phyloP scores from a whole-genome alignment of 2,113 vertebrate species.

The Hyaena hyaena region DNA sequence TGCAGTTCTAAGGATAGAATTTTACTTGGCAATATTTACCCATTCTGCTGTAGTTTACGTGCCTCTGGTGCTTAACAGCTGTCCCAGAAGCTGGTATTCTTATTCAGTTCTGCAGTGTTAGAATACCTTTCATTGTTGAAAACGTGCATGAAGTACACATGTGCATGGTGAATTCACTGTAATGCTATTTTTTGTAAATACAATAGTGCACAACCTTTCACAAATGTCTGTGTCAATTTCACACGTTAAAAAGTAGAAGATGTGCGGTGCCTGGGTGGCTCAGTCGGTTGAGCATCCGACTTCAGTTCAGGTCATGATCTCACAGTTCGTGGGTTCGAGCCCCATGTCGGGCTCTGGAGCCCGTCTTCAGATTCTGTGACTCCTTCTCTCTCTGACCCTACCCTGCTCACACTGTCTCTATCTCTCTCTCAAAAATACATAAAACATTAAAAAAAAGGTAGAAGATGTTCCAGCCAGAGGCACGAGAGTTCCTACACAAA shows the following conservation, averaged over 20 bases:
- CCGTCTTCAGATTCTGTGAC: too few relatives aligned
- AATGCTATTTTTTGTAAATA: conserved; percentile 99
- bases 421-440: too few relatives aligned
- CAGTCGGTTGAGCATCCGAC: too few relatives aligned
- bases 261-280: conserved; percentile 49
- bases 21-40: conserved; percentile 95
- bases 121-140: conserved; percentile 84
- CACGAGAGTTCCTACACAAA: conserved; percentile 83
- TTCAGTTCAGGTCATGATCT: too few relatives aligned
- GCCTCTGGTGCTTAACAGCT: conserved; percentile 88
- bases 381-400: too few relatives aligned
- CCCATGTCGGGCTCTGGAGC: too few relatives aligned
- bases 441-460: conserved; percentile 71
- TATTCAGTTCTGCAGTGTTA: conserved; percentile 85
- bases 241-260: conserved; percentile 83
- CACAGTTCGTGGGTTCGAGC: too few relatives aligned
- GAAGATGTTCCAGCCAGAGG: conserved; percentile 82
- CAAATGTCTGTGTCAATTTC: conserved; percentile 85
- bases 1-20: conserved; percentile 89
- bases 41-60: conserved; percentile 87
- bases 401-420: too few relatives aligned
- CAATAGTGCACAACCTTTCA: conserved; percentile 94
- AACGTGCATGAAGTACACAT: conserved; percentile 90
- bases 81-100: conserved; percentile 86
- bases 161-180: conserved; percentile 93